phyloP scores from a whole-genome alignment of 2,113 vertebrate genomes.

The Cavia aperea region DNA sequence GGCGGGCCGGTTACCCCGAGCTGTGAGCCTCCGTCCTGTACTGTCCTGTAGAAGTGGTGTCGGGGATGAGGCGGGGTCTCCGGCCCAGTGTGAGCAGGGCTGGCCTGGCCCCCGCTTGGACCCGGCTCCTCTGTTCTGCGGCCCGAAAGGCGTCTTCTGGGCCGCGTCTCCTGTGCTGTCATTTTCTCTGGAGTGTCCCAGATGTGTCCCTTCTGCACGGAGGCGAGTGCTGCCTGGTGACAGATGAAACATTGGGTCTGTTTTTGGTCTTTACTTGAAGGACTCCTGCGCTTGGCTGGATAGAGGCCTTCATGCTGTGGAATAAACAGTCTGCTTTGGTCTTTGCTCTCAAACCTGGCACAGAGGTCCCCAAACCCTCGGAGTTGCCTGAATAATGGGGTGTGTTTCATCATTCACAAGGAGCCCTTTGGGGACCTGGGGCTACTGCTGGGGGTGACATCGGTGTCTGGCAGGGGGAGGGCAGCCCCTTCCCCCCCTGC shows the following conservation, averaged over 20 bases:
- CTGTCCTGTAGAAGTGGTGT: background rate
- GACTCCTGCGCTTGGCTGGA: background rate
- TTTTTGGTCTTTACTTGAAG: background rate
- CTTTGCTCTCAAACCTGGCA: background rate
- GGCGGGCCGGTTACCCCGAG: background rate
- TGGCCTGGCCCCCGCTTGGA: background rate
- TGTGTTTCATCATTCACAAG: background rate
- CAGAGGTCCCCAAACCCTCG: background rate
- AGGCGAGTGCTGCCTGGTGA: accelerated
- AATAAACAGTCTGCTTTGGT: background rate
- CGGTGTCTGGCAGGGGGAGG: accelerated
- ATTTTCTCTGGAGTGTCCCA: background rate
- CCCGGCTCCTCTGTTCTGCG: accelerated
- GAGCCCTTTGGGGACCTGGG: background rate
- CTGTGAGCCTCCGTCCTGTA: background rate
- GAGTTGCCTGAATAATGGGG: background rate
- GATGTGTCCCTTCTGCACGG: accelerated
- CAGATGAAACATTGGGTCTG: background rate
- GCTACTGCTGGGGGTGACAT: background rate
- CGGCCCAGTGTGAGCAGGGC: background rate
- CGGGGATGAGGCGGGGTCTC: background rate
- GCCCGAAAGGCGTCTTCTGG: accelerated
- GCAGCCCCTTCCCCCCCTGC: background rate
- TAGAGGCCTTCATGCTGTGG: background rate
- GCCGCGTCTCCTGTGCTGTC: accelerated